Conservation (phyloP, 2,113 vertebrate species). For the Odontesthes bonariensis region DNA sequence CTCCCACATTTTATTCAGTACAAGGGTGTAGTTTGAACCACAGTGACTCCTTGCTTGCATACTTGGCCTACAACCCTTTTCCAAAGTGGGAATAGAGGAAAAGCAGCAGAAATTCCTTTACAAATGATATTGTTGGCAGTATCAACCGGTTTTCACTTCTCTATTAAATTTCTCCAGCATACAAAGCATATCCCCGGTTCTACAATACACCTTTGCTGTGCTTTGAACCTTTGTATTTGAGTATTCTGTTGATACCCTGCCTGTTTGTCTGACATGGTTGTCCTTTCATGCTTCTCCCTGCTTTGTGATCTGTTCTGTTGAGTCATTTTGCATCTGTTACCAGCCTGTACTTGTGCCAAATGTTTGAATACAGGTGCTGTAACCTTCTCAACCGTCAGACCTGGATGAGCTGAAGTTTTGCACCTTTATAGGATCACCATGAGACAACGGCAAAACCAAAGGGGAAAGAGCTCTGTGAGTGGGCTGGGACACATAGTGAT, state of each 20-base stretch:
- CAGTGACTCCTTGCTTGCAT: slow-evolving; percentile 10
- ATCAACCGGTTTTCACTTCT: not conserved
- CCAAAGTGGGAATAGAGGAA: not conserved
- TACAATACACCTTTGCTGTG: not conserved
- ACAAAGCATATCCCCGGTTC: not conserved
- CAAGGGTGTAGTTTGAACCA: not conserved
- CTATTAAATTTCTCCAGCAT: no score
- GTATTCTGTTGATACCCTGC: not conserved
- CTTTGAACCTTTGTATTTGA: not conserved
- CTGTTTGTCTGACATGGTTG: not conserved
- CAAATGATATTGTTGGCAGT: not conserved
- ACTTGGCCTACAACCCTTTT: not conserved
- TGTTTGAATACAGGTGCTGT: no score
- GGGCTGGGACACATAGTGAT: not conserved
- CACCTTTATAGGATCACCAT: no score
- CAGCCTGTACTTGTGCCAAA: not conserved
- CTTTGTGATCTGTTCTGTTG: not conserved
- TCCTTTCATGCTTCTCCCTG: not conserved
- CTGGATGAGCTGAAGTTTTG: not conserved
- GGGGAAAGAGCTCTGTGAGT: no score
- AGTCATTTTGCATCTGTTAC: not conserved
- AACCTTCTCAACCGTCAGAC: not conserved
- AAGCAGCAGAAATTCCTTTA: not conserved
- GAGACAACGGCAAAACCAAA: no score
- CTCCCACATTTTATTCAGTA: not conserved